phyloP scores from a whole-genome alignment of 2,113 vertebrate genomes.

The Patagioenas fasciata region DNA sequence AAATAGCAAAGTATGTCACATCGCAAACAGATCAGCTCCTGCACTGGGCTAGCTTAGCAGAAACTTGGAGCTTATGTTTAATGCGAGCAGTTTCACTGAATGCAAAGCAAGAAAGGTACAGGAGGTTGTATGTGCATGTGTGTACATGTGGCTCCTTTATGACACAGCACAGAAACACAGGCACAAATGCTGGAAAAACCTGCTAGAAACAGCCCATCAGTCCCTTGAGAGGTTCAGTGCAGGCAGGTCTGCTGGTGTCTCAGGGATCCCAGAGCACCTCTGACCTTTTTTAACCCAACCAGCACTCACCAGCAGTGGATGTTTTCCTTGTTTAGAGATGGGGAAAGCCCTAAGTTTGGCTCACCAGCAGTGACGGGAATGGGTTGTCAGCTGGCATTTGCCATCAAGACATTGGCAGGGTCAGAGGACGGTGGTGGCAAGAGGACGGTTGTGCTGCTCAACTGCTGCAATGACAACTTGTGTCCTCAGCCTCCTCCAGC shows the following conservation, averaged over 20 bases:
- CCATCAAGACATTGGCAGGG: rapidly evolving
- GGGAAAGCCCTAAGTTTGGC: rapidly evolving
- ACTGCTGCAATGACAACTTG: neutral
- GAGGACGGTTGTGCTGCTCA: neutral
- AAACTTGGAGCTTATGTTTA: neutral
- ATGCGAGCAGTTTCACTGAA: no score
- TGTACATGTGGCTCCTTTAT: no score
- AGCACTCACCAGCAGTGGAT: neutral
- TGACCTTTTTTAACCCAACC: neutral
- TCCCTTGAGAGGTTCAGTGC: neutral
- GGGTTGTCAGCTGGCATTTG: neutral
- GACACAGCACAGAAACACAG: neutral
- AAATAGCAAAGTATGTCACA: neutral
- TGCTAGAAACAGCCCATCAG: neutral
- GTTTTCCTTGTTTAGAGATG: neutral
- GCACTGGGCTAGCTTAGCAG: neutral
- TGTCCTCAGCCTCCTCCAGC: neutral
- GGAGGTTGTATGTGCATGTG: no score
- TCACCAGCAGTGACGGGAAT: neutral
- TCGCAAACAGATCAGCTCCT: neutral
- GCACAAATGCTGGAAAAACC: neutral
- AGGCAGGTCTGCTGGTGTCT: neutral
- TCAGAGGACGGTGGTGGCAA: rapidly evolving
- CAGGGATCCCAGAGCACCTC: neutral
- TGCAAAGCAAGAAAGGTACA: no score